Evolutionary conservation across 2,797 vertebrate genomes (phyloP).

Genomic region (Arctocebus calabarensis): DNA sequence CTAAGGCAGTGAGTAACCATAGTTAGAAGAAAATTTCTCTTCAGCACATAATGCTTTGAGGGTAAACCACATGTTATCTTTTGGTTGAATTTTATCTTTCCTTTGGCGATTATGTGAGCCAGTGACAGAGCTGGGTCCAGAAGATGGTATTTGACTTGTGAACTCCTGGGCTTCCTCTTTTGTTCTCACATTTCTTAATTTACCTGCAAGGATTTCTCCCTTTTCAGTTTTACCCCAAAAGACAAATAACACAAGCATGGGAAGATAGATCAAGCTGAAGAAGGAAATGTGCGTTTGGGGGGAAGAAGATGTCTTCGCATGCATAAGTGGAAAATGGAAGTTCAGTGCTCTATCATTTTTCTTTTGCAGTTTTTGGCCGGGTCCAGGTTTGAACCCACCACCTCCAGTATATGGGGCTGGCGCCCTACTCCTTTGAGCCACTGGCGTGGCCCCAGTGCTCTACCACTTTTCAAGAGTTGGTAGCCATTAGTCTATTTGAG

Average conservation of each 20-base stretch:
- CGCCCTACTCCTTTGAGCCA: no score
- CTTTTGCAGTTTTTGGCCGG: no score
- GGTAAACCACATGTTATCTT: background rate
- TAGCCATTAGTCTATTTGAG: background rate
- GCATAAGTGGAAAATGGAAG: background rate
- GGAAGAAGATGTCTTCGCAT: background rate
- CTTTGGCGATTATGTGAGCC: background rate
- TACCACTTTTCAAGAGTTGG: background rate
- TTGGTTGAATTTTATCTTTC: constrained; percentile 36
- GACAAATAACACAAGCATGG: background rate
- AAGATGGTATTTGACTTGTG: background rate
- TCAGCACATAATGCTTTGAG: background rate
- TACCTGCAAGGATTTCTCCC: background rate
- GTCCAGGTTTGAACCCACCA: no score
- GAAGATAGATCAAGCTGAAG: background rate
- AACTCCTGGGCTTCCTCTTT: background rate
- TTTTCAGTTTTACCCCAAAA: background rate
- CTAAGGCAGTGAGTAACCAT: background rate
- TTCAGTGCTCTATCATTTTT: background rate
- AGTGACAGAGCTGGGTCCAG: background rate
- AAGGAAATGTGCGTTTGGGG: background rate
- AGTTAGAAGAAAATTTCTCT: background rate
- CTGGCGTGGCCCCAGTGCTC: background rate
- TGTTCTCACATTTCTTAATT: background rate
- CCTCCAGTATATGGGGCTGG: no score